These are phyloP conservation scores for Neofelis nebulosa DNA, from an alignment of 2,113 vertebrate species.

Conservation along the genomic window DNA sequence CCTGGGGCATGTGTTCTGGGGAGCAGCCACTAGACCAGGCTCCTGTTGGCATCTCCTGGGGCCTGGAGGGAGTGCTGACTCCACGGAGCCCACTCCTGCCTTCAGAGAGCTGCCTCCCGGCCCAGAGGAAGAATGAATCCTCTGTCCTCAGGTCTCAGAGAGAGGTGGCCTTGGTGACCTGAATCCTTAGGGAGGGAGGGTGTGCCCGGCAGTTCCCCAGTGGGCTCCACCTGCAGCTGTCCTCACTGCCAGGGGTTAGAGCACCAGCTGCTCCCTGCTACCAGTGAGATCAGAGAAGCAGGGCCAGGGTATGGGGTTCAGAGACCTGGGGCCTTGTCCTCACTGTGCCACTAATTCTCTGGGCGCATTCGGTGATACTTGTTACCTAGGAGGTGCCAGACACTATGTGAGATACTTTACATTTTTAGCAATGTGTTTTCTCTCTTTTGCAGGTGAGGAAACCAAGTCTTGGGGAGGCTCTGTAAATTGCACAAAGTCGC, in stretches of 20 bases:
- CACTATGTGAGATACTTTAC: neutral
- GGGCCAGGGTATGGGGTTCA: neutral
- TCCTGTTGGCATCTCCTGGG: neutral
- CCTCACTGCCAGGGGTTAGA: neutral
- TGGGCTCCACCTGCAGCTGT: neutral
- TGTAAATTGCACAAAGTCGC: neutral
- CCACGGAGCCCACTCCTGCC: neutral
- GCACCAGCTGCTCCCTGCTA: neutral
- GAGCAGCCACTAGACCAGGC: neutral
- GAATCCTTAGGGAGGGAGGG: neutral
- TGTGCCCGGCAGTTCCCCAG: neutral
- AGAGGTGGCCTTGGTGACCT: slow-evolving; percentile 13
- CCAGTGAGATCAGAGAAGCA: neutral
- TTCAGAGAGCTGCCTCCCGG: neutral
- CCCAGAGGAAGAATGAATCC: neutral
- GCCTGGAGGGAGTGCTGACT: neutral
- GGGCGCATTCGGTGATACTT: neutral
- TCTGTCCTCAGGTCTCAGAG: neutral
- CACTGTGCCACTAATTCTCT: neutral
- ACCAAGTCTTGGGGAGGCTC: neutral
- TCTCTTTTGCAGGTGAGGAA: neutral
- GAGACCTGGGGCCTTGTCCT: neutral
- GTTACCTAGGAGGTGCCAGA: neutral
- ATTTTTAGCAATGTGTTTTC: neutral
- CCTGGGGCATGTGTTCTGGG: neutral